Base-by-base conservation (phyloP, 2,113 vertebrate species). In the Oreochromis niloticus region DNA sequence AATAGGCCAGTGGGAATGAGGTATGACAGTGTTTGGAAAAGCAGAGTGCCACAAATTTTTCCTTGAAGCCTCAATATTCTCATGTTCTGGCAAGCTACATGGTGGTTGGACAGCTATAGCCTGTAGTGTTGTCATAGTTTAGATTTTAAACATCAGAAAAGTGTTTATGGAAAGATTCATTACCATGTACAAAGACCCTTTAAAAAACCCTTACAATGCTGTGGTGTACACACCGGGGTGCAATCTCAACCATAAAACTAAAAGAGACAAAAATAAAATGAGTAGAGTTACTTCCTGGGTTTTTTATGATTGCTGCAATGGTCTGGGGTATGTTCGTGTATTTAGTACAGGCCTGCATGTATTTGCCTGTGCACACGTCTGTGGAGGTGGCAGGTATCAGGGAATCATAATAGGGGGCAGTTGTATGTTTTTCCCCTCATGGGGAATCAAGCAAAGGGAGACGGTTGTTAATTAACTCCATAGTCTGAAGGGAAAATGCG, bases 401-500 rank as follows among this genome's bases (percentile, higher is more conserved):
- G 91, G 92, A 95, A 94, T 94, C 94, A 86, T 95, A 96, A 96
- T 95, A 89, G 73, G 87, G 93, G 95, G 95, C 95, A 96, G 93
- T 93, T 89, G 81, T 92, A 85, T 91, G 81, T 91, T 66, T 71
- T 88, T 17, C 41, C 41, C 68, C 88, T 91, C 95, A 84, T 94
- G 95, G 91, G 95, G 96, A 97, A 95, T 95, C 94, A 94, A 93
- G 95, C 89, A 91, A 96, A 95, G 85, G 84, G 91, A 95, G 95
- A 96, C 93, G 93, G 95, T 95, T 95, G 96, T 97, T 98, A 98
- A 98, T 98, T 98, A 98, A 97, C 97, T 96, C 91, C 27, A 92
- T 85, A 93, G 96, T 97, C 97, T 96, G 95, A 91, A 88, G 97
- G 97, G 96, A 97, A 94, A 92, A 94, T 90, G 92, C 94, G 93